Evolutionary conservation across 1,140 invertebrate genomes (phyloP).

Genomic region (Pseudachorutes palmiensis): DNA sequence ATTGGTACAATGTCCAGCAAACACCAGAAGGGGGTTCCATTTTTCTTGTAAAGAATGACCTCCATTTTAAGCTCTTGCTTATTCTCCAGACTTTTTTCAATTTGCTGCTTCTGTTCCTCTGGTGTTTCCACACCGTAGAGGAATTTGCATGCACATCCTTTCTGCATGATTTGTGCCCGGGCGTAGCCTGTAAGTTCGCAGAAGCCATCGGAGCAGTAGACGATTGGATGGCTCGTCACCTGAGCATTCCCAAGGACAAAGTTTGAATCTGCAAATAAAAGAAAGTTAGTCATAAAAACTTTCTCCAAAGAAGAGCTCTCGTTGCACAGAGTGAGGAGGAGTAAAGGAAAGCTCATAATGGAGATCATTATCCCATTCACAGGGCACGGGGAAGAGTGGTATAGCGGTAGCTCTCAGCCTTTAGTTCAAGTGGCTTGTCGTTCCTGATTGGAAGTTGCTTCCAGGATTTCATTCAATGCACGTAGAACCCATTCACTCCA

Average conservation of each 20-base stretch:
- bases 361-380: no score
- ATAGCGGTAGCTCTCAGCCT: no score
- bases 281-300: background rate
- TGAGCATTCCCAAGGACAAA: constrained; percentile 96
- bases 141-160: constrained; percentile 91
- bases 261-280: constrained; percentile 78
- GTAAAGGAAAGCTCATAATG: no score
- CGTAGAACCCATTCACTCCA: no score
- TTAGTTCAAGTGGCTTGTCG: no score
- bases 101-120: constrained; percentile 77
- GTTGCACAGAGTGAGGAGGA: background rate
- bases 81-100: constrained; percentile 76
- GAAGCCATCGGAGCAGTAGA: constrained; percentile 96
- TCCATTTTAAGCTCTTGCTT: constrained; percentile 88
- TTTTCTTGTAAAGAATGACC: constrained; percentile 90
- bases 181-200: constrained; percentile 90
- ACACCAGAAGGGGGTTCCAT: constrained; percentile 87
- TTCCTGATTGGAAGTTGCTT: no score
- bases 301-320: background rate
- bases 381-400: no score
- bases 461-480: no score
- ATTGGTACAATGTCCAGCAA: constrained; percentile 95
- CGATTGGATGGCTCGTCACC: constrained; percentile 75
- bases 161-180: constrained; percentile 92
- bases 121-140: constrained; percentile 83